Conservation (phyloP, 2,113 vertebrate genomes). For the Emydocephalus ijimae region DNA sequence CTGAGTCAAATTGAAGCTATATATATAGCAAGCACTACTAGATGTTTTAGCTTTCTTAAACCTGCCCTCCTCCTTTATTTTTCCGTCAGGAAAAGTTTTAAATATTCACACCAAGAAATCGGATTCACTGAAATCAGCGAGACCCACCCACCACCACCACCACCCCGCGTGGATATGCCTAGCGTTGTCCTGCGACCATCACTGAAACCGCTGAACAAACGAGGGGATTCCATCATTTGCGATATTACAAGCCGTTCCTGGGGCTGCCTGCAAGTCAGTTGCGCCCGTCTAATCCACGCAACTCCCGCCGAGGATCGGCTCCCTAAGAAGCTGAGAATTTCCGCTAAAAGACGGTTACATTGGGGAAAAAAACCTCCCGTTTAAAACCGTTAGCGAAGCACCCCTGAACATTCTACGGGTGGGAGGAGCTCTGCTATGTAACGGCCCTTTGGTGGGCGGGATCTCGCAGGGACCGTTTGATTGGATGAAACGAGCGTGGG, state of each 20-base stretch:
- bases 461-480: not conserved
- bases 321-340: not conserved
- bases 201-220: not conserved
- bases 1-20: too few species aligned
- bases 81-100: not conserved
- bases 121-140: too few species aligned
- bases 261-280: not conserved
- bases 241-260: not conserved
- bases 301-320: not conserved
- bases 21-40: not conserved
- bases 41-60: not conserved
- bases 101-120: not conserved
- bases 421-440: not conserved
- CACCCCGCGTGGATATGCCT: not conserved
- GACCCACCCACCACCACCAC: too few species aligned
- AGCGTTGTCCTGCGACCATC: too few species aligned
- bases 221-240: too few species aligned
- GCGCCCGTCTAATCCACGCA: not conserved
- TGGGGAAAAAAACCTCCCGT: not conserved
- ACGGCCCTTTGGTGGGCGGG: not conserved
- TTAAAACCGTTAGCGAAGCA: not conserved
- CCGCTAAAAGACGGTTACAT: not conserved
- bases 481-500: not conserved
- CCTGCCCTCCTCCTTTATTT: accelerated
- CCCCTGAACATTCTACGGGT: not conserved